Percentiles rank a stretch among this genome's conserved stretches.
phyloP scores from a whole-genome alignment of 2,113 vertebrate species.

The Poecile atricapillus region DNA sequence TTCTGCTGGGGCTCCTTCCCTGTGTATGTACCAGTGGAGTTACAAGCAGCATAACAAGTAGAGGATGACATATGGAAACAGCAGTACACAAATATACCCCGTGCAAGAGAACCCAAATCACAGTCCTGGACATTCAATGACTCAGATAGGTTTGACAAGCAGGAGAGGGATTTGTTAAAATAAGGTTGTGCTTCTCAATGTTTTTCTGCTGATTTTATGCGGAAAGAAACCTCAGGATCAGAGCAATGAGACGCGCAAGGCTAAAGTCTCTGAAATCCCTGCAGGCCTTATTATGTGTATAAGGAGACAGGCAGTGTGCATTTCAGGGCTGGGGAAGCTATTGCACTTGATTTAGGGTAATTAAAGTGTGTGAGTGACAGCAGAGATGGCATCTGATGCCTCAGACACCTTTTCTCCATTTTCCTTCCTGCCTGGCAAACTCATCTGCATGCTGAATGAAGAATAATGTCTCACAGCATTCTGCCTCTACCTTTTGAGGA shows the following conservation, averaged over 20 bases:
- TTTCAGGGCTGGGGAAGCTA: slow-evolving; percentile 38
- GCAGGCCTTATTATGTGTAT: slow-evolving; percentile 27
- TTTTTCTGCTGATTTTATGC: slow-evolving; percentile 34
- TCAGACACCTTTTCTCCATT: slow-evolving; percentile 1
- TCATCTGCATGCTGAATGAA: slow-evolving; percentile 37
- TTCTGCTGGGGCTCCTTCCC: background rate
- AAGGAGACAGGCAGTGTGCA: slow-evolving; percentile 7
- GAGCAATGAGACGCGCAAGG: background rate
- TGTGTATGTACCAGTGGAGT: background rate
- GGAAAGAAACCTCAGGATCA: slow-evolving; percentile 47
- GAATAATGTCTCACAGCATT: background rate
- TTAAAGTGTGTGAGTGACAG: slow-evolving; percentile 39
- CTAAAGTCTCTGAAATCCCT: slow-evolving; percentile 55
- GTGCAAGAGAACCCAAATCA: slow-evolving; percentile 16
- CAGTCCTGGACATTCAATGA: background rate
- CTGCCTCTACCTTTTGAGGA: background rate
- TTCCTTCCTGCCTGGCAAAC: background rate
- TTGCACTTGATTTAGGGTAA: slow-evolving; percentile 62
- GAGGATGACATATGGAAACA: background rate
- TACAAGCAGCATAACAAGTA: background rate
- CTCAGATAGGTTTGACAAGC: background rate
- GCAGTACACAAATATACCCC: background rate
- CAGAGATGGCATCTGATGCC: background rate
- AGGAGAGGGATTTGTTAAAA: slow-evolving; percentile 26
- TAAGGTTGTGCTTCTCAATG: background rate